A percentile compares a stretch with the other conserved stretches of the same genome.
Conservation (phyloP, 2,113 vertebrate species). For the Gymnarchus niloticus region DNA sequence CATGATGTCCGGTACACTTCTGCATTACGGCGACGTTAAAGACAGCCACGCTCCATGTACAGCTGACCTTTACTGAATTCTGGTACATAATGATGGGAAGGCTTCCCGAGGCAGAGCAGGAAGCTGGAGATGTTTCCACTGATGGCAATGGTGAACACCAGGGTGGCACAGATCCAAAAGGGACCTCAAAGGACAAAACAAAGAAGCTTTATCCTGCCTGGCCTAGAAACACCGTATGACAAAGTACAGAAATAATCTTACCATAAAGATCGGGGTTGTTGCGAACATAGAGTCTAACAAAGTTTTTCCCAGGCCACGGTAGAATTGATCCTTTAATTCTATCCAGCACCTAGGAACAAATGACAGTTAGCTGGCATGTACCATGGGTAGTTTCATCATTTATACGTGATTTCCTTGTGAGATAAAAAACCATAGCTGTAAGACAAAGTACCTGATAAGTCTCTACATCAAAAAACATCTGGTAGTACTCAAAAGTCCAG, state of each 20-base stretch:
- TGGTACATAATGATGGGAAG: constrained; percentile 77
- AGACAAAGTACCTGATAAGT: constrained; percentile 74
- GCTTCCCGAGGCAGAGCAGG: constrained; percentile 67
- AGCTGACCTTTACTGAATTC: constrained; percentile 88
- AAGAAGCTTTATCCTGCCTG: neutral
- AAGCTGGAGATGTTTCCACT: constrained; percentile 94
- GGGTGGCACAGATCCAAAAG: constrained; percentile 95
- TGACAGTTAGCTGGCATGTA: neutral
- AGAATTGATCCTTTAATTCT: constrained; percentile 88
- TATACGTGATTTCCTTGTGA: neutral
- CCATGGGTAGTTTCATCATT: neutral
- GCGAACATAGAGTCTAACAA: constrained; percentile 80
- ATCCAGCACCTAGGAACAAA: constrained; percentile 73
- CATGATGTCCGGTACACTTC: neutral
- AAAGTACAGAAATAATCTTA: constrained; percentile 39
- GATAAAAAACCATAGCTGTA: neutral
- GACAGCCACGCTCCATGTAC: neutral
- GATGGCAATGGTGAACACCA: constrained; percentile 89
- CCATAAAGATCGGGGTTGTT: constrained; percentile 93
- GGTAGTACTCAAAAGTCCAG: constrained; percentile 97
- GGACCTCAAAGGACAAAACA: constrained; percentile 67
- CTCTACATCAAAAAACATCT: constrained; percentile 89
- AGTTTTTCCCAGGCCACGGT: constrained; percentile 89
- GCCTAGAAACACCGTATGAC: neutral
- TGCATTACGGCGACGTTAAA: neutral